A percentile compares a stretch with the other conserved stretches of the same genome.
Conservation (phyloP, 2,888 invertebrate genomes). For the Mimachlamys varia region DNA sequence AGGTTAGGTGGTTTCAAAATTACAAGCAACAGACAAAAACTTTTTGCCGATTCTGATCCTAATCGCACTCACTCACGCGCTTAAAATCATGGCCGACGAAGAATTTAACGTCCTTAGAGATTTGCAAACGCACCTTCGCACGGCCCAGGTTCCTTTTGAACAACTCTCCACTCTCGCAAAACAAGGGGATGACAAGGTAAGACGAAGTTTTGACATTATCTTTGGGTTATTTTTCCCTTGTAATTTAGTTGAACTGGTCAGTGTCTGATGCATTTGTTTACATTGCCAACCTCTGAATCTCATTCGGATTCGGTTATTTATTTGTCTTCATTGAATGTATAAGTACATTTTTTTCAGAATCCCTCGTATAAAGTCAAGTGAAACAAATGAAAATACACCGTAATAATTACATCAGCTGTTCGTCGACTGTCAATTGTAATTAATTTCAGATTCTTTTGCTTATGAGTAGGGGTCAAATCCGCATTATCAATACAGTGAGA, state of each 20-base stretch:
- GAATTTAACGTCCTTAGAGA: slow-evolving; percentile 69
- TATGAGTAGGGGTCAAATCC: too few relatives aligned
- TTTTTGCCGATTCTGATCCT: not conserved
- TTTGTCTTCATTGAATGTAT: not conserved
- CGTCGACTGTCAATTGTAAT: too few relatives aligned
- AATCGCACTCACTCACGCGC: not conserved
- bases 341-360: not conserved
- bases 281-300: slow-evolving; percentile 28
- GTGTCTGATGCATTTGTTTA: not conserved
- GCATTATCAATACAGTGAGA: too few relatives aligned
- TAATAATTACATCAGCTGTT: too few relatives aligned
- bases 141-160: slow-evolving; percentile 66
- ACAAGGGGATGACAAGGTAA: slow-evolving; percentile 74
- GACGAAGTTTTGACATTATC: not conserved
- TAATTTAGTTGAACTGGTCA: not conserved
- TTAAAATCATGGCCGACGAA: slow-evolving; percentile 46
- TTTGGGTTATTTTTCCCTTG: not conserved
- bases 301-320: not conserved
- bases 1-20: not conserved
- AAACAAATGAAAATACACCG: too few relatives aligned
- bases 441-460: too few relatives aligned
- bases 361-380: too few relatives aligned
- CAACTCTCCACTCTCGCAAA: slow-evolving; percentile 71
- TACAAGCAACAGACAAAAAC: not conserved
- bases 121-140: slow-evolving; percentile 69